phyloP scores from a whole-genome alignment of 2,113 vertebrate genomes.

The Propithecus coquereli region DNA sequence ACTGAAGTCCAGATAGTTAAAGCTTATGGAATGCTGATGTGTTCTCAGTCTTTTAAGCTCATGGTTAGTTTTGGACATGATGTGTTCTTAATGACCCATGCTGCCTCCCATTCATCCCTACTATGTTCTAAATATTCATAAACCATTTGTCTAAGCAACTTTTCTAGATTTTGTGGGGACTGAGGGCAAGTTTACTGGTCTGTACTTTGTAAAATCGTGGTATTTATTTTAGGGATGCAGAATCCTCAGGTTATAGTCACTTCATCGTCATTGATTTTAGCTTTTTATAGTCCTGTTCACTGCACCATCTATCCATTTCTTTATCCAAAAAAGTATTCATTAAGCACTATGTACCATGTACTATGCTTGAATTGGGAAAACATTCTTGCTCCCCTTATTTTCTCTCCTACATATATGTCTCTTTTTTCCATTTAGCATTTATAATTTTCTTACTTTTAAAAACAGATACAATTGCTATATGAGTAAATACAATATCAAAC shows the following conservation, averaged over 20 bases:
- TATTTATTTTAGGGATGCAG: not conserved
- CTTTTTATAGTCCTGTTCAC: not conserved
- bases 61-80: not conserved
- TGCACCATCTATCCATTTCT: not conserved
- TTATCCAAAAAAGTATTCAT: not conserved
- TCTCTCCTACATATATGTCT: not conserved
- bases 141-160: not conserved
- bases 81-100: not conserved
- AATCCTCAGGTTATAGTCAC: constrained; percentile 11
- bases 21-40: not conserved
- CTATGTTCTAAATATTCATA: not conserved
- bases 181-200: not conserved
- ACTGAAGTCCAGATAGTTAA: not conserved
- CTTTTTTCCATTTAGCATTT: not conserved
- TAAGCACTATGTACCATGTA: not conserved
- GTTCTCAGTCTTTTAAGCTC: not conserved
- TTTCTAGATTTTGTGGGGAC: not conserved
- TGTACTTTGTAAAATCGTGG: not conserved
- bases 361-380: not conserved
- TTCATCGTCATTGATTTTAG: constrained; percentile 1
- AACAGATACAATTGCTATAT: not conserved
- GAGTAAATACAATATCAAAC: not conserved
- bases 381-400: not conserved
- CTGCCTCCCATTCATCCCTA: not conserved
- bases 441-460: not conserved